phyloP scores from a whole-genome alignment of 2,113 vertebrate species.

The Carlito syrichta region DNA sequence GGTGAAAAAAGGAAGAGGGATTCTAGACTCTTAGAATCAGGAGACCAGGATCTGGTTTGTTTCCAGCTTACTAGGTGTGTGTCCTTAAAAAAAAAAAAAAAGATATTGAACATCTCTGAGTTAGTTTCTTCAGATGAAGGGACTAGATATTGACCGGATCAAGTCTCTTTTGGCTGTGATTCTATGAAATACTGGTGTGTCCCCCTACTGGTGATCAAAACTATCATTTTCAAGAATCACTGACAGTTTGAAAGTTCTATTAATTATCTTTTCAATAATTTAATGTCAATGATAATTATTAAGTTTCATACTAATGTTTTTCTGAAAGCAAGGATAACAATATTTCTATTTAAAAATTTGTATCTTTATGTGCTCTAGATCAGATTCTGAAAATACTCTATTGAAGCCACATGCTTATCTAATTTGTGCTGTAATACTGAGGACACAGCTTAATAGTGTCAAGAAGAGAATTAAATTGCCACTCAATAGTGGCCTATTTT shows the following conservation, averaged over 20 bases:
- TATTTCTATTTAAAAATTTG: not conserved
- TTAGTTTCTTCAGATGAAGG: not conserved
- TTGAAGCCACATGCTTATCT: not conserved
- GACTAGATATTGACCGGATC: not conserved
- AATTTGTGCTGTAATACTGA: not conserved
- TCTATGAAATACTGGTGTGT: not conserved
- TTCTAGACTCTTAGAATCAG: not conserved
- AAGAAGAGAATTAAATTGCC: not conserved
- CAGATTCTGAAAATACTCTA: slow-evolving; percentile 4
- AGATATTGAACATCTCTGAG: not conserved
- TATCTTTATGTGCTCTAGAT: not conserved
- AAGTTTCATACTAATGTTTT: not conserved
- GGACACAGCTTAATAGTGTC: not conserved
- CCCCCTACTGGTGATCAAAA: not conserved
- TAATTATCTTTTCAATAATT: not conserved
- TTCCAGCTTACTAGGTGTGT: not conserved
- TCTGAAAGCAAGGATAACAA: not conserved
- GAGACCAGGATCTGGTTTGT: not conserved
- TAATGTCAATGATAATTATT: not conserved
- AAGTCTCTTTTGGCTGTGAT: not conserved
- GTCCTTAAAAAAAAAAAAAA: not conserved
- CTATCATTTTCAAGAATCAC: not conserved
- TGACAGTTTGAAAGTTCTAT: not conserved
- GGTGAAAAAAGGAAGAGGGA: not conserved
- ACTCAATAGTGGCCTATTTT: not conserved